Base-by-base conservation (phyloP, 2,888 invertebrate genomes). In the Zaprionus obscuricornis region DNA sequence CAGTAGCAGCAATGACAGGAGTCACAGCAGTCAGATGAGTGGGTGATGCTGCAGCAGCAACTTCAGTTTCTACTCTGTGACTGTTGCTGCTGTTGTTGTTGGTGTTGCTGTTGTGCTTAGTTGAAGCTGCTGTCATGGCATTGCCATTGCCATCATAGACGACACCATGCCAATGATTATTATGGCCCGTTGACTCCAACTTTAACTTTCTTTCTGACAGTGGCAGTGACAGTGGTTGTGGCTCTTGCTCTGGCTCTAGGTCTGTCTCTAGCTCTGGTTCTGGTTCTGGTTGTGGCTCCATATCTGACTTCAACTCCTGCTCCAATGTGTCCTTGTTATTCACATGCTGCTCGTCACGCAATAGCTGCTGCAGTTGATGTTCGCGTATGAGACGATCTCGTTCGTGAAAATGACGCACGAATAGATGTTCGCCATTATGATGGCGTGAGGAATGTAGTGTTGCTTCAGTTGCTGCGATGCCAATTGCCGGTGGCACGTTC, bases 351-450 rank as follows among this genome's bases (percentile, higher is more conserved):
- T 59, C 43, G 16, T 70, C 78, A 39, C 73, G 66, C 42, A 85
- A 66, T 52, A 73, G 90, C 66, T 88, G 89, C 58, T 89, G 89
- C 73, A 90, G 83, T 74, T 90, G 90, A 75, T 90, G 90, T 65
- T 90, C 89, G 66, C 89, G 86, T 83, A 90, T 90, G 64, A 88
- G 88, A 59, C 90, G 90, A 85, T 90, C 90, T 67, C 90, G 87
- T 85, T 90, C 90, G 73, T 90, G 89, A 66, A 89, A 89, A 64
- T 89, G 90, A 62, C 87, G 87, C 45, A 90, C 89, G 64, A 90
- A 88, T 56, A 87, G 68, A 67, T 88, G 88, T 51, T 90, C 89
- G 56, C 70, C 70, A 54, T 60, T 76, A 57, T 60, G 79, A 16
- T 36, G 60, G 33, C 56, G 69, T 40, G 63, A 49, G 42, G 64